These are phyloP conservation scores for Sitta carolinensis DNA, from an alignment of 2,797 vertebrate genomes.

Conservation along the genomic window DNA sequence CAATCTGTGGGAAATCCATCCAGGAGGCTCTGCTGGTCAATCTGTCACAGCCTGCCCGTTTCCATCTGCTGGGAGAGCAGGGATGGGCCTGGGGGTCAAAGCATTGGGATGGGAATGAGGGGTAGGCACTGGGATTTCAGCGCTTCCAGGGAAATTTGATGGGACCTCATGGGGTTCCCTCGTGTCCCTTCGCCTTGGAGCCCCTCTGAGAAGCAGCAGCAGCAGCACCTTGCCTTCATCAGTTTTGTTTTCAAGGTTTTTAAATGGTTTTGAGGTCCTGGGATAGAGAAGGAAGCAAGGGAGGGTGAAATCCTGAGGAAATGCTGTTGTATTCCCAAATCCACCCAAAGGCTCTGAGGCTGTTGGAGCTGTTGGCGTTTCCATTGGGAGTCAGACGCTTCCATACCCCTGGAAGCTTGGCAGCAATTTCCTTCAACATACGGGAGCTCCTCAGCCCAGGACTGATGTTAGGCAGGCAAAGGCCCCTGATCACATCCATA, in stretches of 20 bases:
- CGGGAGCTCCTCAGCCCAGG: background rate
- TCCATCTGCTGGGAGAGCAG: background rate
- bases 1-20: conserved; percentile 56
- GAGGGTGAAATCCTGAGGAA: background rate
- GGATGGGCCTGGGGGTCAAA: conserved; percentile 18
- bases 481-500: background rate
- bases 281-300: background rate
- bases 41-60: conserved; percentile 13
- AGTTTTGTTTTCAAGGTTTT: background rate
- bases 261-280: background rate
- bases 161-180: background rate
- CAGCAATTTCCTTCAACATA: background rate
- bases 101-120: background rate
- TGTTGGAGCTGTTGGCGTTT: background rate
- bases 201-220: background rate
- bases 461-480: background rate
- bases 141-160: background rate
- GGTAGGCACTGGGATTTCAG: background rate
- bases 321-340: background rate
- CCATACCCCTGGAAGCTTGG: background rate
- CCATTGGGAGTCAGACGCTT: background rate
- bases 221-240: background rate
- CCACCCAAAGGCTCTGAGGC: background rate
- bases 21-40: conserved; percentile 23
- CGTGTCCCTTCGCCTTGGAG: background rate